Base-by-base conservation (phyloP, 2,888 invertebrate species). In the Argyresthia goedartella region DNA sequence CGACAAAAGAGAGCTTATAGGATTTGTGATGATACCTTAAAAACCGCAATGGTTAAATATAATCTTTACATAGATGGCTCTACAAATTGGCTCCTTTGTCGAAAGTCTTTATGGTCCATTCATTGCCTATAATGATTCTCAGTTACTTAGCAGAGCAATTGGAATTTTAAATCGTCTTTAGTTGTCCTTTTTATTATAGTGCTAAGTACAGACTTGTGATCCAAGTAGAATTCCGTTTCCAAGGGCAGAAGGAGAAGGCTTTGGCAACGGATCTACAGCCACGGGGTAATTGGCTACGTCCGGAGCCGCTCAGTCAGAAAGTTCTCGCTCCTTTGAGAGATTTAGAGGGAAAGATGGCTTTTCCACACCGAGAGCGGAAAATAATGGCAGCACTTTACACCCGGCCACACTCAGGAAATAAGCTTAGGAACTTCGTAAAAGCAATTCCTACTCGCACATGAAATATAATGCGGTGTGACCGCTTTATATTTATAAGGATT, bases 401-500 rank as follows among this genome's bases (percentile, higher is more conserved):
- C 73, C 79, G 67, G 70, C 76, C 76, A 75, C 77, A 74, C 76
- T 70, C 81, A 79, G 85, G 85, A 85, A 86, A 85, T 86, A 85
- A 86, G 85, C 86, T 85, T 81, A 81, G 76, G 76, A 84, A 85
- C 81, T 84, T 74, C 76, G 73, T 86, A 84, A 86, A 85, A 86
- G 86, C 84, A 79, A 84, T 84, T 84, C 69, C 76, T 71, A 61
- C 77, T 81, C 78, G 58, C 81, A 76, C 75, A 80, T 81, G 79
- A 84, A 84, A 84, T 85, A 84, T 85, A 81, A 82, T 70, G 73
- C 73, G 69, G 69, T 73, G 75, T 75, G 81, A 78, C 77, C 78
- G 76, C 74, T 81, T 74, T 75, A 77, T 81, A 82, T 82, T 81
- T 81, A 81, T 84, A 77, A 78, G 84, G 82, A 77, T 77, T 81